Evolutionary conservation across 2,113 vertebrate species (phyloP).

Genomic region (Sinocyclocheilus anophthalmus): DNA sequence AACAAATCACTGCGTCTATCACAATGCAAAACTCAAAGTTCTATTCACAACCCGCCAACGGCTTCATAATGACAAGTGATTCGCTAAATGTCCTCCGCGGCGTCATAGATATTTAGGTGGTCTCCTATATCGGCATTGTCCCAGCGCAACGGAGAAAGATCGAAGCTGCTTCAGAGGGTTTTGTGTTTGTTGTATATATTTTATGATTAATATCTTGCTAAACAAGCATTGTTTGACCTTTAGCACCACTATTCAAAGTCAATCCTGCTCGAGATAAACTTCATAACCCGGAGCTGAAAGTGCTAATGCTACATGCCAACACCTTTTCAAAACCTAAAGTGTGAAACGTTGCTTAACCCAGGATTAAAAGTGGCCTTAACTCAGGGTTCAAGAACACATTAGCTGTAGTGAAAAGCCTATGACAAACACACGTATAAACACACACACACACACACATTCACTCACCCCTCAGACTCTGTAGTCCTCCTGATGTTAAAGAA

Average conservation of each 20-base stretch:
- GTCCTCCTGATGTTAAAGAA: constrained; percentile 59
- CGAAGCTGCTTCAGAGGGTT: no score
- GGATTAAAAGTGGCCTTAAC: neutral
- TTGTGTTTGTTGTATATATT: no score
- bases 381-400: neutral
- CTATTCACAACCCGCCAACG: no score
- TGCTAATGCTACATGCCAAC: neutral
- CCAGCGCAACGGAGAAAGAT: no score
- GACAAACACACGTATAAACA: constrained; percentile 36
- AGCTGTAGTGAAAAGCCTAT: neutral
- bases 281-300: neutral
- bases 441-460: constrained; percentile 36
- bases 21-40: no score
- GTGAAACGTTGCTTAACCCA: constrained; percentile 11
- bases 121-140: no score
- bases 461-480: constrained; percentile 63
- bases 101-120: no score
- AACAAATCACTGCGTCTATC: no score
- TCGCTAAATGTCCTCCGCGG: no score
- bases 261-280: neutral
- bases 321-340: neutral
- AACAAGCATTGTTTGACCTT: neutral
- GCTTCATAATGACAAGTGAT: no score
- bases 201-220: no score
- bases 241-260: neutral